phyloP scores from a whole-genome alignment of 2,113 vertebrate species.

The Ploceus nigricollis region DNA sequence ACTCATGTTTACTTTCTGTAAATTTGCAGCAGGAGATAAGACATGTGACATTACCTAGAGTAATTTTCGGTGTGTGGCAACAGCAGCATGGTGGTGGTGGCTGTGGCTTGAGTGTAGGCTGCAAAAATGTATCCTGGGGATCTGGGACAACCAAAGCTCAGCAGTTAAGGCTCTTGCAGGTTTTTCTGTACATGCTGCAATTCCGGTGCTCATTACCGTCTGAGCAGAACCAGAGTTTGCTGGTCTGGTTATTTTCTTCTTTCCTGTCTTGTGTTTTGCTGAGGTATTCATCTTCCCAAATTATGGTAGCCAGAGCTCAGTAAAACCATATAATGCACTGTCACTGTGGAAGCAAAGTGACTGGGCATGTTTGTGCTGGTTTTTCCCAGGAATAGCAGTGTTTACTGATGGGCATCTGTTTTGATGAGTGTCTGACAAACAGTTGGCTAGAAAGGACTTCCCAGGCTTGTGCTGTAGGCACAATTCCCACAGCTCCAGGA shows the following conservation, averaged over 20 bases:
- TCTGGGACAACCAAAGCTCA: background rate
- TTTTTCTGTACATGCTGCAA: background rate
- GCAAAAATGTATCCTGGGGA: background rate
- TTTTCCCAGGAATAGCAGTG: background rate
- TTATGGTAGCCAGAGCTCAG: background rate
- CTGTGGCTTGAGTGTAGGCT: background rate
- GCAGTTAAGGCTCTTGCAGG: background rate
- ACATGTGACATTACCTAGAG: fast-evolving
- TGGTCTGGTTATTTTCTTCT: background rate
- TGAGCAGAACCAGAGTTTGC: background rate
- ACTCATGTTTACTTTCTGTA: background rate
- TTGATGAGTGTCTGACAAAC: background rate
- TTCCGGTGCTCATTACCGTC: background rate
- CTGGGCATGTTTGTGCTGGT: background rate
- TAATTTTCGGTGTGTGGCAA: background rate
- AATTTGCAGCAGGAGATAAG: background rate
- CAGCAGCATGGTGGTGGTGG: fast-evolving
- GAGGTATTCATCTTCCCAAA: background rate
- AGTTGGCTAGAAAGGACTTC: fast-evolving
- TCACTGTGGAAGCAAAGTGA: background rate
- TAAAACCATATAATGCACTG: background rate
- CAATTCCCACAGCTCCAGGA: background rate
- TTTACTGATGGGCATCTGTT: background rate
- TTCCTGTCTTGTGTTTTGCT: background rate
- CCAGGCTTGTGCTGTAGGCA: background rate